Base-by-base conservation (phyloP, 1,140 invertebrate genomes). In the Callitettix versicolor region DNA sequence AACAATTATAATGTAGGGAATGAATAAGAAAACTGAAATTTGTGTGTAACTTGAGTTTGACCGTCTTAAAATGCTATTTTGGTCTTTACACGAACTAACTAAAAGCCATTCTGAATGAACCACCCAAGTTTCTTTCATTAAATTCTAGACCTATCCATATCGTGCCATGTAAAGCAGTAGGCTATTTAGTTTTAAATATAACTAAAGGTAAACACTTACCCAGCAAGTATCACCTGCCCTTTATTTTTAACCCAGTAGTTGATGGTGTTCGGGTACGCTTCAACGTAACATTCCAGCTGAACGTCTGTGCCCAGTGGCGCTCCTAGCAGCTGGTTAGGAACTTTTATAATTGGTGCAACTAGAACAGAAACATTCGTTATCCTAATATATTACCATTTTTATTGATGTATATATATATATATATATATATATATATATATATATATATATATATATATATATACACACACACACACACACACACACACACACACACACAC, bases 321-420 rank as follows among this genome's bases (percentile, higher is more conserved):
- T 7, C 88, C 86, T 33, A 92, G 81, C 65, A 92, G 74, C 75
- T 91, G 88, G 76, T 89, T 91, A 34, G 87, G 88, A 48, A 91
- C 86, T 71, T 86, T 84, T 66, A 92, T 89, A 58, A 87, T 80
- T 12, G 90, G 89, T 66, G 86, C 79, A 79, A 93, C 90, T 93
- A 75, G 41, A 75, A 75, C 82, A 85, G 55, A 84, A 76, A 9
- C 12, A 14, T 17, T 46, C 12, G 5, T 18, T 6, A 46, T 20
- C 6, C 5, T 46, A 40, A 3, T 14, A 40, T 40, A 40, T 40
- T n/a, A 4, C 12, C 14, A 34, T 34, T 49, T 49, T 14, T 56
- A 40, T 48, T 56, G 53, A 58, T 50, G 14, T 14, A 53, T 48
- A 50, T 26, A 47, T 26, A 54, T 53, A 56, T 17, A 46, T 53